These are phyloP conservation scores for Ophthalmolycus amberensis DNA, from an alignment of 2,113 vertebrate species.

Conservation along the genomic window DNA sequence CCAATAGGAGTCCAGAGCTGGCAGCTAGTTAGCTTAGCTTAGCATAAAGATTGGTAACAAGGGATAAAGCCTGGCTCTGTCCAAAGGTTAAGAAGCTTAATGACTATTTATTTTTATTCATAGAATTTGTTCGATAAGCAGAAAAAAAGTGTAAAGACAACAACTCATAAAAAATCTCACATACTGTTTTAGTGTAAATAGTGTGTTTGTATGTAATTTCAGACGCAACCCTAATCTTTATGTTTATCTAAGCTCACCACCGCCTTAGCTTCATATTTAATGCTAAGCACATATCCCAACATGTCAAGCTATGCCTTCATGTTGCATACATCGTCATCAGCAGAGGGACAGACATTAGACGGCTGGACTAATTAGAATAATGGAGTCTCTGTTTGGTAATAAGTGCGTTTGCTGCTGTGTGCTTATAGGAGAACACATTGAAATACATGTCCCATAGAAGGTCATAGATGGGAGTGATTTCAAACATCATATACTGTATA, in stretches of 20 bases:
- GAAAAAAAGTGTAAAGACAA: neutral
- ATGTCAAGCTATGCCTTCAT: neutral
- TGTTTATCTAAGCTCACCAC: neutral
- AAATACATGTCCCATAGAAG: neutral
- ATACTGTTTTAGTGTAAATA: neutral
- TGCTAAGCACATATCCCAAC: neutral
- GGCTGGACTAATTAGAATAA: neutral
- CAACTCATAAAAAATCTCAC: neutral
- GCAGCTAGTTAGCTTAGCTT: constrained; percentile 2
- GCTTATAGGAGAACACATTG: neutral
- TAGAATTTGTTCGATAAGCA: neutral
- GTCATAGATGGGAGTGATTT: neutral
- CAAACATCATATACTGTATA: neutral
- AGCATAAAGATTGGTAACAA: neutral
- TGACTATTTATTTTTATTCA: neutral
- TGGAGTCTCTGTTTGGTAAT: neutral
- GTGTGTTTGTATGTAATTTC: neutral
- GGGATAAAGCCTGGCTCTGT: neutral
- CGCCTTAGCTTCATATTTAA: neutral
- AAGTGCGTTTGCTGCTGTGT: neutral
- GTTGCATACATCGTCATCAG: neutral
- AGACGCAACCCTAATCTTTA: neutral
- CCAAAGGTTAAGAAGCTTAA: neutral
- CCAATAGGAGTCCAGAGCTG: neutral
- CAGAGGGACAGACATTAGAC: neutral